A percentile compares a stretch with the other conserved stretches of the same genome.
These are phyloP conservation scores for Loriculus beryllinus DNA, from an alignment of 2,797 vertebrate species.

Conservation along the genomic window DNA sequence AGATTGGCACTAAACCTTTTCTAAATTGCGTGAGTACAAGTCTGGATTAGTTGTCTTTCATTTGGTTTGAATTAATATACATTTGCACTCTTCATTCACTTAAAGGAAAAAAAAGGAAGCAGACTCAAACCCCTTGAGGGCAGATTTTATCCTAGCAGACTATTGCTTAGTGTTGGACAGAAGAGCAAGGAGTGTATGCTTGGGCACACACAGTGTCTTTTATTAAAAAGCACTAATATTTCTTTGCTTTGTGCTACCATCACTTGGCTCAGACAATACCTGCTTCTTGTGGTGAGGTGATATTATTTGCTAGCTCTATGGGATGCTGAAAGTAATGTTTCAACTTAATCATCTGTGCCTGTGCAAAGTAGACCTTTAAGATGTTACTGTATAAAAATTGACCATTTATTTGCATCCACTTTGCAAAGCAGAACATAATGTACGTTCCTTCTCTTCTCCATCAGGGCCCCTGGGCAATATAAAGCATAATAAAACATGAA, in stretches of 20 bases:
- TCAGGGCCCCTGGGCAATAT: not conserved
- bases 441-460: not conserved
- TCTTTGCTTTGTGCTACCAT: not conserved
- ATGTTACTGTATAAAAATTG: not conserved
- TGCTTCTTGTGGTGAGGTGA: not conserved
- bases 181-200: not conserved
- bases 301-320: not conserved
- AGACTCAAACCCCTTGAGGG: conserved; percentile 24
- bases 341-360: not conserved
- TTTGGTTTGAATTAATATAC: conserved; percentile 17
- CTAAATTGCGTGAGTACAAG: conserved; percentile 20
- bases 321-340: not conserved
- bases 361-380: not conserved
- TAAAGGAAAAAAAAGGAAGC: not conserved
- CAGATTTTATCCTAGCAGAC: conserved; percentile 24
- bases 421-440: not conserved
- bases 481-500: not conserved
- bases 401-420: not conserved
- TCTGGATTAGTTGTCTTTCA: conserved; percentile 52
- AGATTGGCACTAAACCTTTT: not conserved
- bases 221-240: not conserved
- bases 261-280: not conserved
- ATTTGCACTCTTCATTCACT: conserved; percentile 5
- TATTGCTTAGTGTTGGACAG: not conserved
- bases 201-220: not conserved